Base-by-base conservation (phyloP, 1,140 invertebrate genomes). In the Meloidogyne exigua region DNA sequence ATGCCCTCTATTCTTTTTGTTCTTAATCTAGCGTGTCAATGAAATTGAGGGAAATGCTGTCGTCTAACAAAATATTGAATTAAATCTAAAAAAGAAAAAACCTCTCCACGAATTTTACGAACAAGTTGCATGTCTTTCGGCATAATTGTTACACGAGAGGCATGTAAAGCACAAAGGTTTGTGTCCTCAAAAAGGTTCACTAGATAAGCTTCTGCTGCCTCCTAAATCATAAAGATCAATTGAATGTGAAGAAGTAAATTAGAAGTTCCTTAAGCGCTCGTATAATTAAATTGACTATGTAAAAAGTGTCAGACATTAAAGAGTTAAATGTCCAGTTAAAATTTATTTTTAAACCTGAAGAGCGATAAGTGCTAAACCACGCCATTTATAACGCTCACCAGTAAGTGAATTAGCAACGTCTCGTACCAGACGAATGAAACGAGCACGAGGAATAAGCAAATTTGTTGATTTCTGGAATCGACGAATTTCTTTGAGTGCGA, bases 351-450 rank as follows among this genome's bases (percentile, higher is more conserved):
- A 67, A 39, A 78, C 77, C 77, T 79, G 78, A 44, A 93, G 87
- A 67, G 92, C 92, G 63, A 91, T 91, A 78, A 93, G 92, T 15
- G 92, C 92, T 13, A 92, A 91, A 80, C 91, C 92, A 86, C 93
- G 92, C 88, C 93, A 93, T 86, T 92, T 84, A 88, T 93, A 92
- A 28, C 92, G 92, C 82, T 90, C 90, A 87, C 90, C 90, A 88
- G 93, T 92, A 42, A 72, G 5, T 13, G 65, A 77, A 80, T 94
- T 93, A 9, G 93, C 92, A 79, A 94, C 93, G 91, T 94, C 92
- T 75, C 89, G 81, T n/a, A 89, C 89, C 25, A 89, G 82, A 66
- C 89, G 83, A 75, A 89, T 88, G 80, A 89, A 89, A 68, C 89
- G 89, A 72, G 89, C 75, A 80, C 89, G 89, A 42, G 88, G 82